Evolutionary conservation across 1,140 invertebrate species (phyloP).

Genomic region (Drosophila eugracilis): DNA sequence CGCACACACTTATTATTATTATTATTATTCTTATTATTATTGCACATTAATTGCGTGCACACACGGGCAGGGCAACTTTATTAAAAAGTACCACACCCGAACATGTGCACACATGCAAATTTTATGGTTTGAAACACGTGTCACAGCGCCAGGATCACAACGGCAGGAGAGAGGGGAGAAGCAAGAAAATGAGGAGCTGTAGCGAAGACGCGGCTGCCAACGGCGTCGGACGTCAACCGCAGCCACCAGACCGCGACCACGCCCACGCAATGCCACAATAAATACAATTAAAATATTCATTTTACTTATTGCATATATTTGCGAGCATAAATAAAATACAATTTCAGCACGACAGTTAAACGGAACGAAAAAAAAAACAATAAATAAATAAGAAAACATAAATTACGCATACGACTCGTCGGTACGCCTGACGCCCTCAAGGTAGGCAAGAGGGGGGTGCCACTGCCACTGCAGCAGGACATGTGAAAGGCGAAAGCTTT

Average conservation of each 20-base stretch:
- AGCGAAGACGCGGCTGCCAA: conserved; percentile 16
- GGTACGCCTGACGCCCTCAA: conserved; percentile 23
- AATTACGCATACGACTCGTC: conserved; percentile 65
- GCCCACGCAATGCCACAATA: conserved; percentile 56
- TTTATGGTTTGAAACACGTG: conserved; percentile 72
- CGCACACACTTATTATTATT: conserved; percentile 22
- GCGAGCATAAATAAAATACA: conserved; percentile 75
- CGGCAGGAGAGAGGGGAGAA: not conserved
- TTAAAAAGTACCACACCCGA: conserved; percentile 54
- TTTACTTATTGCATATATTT: conserved; percentile 69
- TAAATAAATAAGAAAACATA: conserved; percentile 77
- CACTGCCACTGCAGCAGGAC: conserved; percentile 40
- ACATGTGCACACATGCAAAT: conserved; percentile 60
- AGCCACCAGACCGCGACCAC: conserved; percentile 18
- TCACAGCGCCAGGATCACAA: conserved; percentile 28
- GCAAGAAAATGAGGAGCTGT: not conserved
- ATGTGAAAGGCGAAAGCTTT: conserved; percentile 76
- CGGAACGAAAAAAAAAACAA: conserved; percentile 29
- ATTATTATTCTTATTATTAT: conserved; percentile 59
- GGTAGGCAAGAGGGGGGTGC: not conserved
- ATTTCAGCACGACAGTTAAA: conserved; percentile 52
- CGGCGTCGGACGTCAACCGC: conserved; percentile 37
- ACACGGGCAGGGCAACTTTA: conserved; percentile 53
- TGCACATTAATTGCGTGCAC: conserved; percentile 69
- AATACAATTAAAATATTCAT: conserved; percentile 79